Evolutionary conservation across 2,888 invertebrate genomes (phyloP), one percentile per base, ranked within the genome.

Genomic region (Chromoteleia sp.): DNA sequence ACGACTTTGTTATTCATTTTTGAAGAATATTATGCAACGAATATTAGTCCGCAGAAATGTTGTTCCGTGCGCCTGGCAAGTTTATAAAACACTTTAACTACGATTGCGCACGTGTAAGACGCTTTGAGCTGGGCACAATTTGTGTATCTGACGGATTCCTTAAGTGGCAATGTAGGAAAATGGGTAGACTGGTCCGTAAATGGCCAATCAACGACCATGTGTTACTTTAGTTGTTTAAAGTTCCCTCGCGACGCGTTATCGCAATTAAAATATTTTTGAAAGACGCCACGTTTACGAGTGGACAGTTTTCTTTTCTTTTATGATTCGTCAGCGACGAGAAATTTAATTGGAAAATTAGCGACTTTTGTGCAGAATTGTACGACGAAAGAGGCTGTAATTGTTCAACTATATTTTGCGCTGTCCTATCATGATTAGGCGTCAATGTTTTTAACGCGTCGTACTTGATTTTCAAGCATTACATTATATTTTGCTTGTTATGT

Each of bases 131-230:
- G 50, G 41, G 50, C 21, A 63, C 41, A 58, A 75, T 75, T 65
- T 67, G 48, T 65, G 45, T 52, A 41, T 48, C 54, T 68, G 73
- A 52, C 29, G 25, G 52, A 63, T 43, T 75, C 75, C 82, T 74
- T 70, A 80, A 83, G 74, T 70, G 83, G 83, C 82, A 67, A 85
- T 85, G 82, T 84, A 84, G 85, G 84, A 82, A 85, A 85, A 83
- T 85, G 83, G 85, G 86, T 86, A 85, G 83, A 86, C 85, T 81
- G 75, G 84, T 85, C 78, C 79, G 67, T 61, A 77, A 76, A 77
- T 73, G 71, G 78, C 76, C 82, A 83, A 82, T 85, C 83, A 77
- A 76, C 71, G 71, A 74, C 75, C 81, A 81, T 71, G 65, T 63
- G 70, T 84, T 84, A 78, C 67, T 74, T 78, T 15, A 29, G n/a